Percentiles rank a stretch among this genome's conserved stretches.
These are phyloP conservation scores for Apis laboriosa DNA, from an alignment of 1,140 invertebrate species.

Conservation along the genomic window DNA sequence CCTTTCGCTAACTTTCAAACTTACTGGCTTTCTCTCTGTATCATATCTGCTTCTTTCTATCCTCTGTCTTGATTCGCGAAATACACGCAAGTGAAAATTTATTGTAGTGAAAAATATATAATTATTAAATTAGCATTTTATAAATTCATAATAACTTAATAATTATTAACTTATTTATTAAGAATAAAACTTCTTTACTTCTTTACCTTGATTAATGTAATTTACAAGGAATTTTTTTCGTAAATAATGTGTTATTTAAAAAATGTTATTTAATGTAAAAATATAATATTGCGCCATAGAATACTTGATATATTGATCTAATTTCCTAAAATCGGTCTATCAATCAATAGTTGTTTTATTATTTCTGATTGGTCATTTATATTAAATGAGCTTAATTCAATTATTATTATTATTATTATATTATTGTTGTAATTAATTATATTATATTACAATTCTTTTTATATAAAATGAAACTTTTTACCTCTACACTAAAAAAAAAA, in stretches of 20 bases:
- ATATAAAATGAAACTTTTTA: background rate
- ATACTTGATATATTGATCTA: too few species aligned
- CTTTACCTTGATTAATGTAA: too few species aligned
- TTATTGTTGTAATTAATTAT: too few species aligned
- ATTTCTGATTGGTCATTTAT: background rate
- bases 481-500: background rate
- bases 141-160: constrained; percentile 63
- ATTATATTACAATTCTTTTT: background rate
- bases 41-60: background rate
- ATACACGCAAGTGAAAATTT: constrained; percentile 32
- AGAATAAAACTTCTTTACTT: constrained; percentile 41
- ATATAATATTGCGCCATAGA: background rate
- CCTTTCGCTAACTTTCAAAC: background rate
- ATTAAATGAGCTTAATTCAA: background rate
- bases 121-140: constrained; percentile 61
- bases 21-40: background rate
- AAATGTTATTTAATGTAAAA: too few species aligned
- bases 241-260: too few species aligned
- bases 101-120: constrained; percentile 28
- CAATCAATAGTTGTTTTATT: background rate
- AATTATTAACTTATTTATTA: constrained; percentile 50
- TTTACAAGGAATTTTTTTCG: too few species aligned
- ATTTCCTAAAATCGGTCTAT: background rate
- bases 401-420: too few species aligned
- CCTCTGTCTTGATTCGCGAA: constrained; percentile 10